Evolutionary conservation across 2,113 vertebrate genomes (phyloP).

Genomic region (Rhegmatorhina hoffmannsi): DNA sequence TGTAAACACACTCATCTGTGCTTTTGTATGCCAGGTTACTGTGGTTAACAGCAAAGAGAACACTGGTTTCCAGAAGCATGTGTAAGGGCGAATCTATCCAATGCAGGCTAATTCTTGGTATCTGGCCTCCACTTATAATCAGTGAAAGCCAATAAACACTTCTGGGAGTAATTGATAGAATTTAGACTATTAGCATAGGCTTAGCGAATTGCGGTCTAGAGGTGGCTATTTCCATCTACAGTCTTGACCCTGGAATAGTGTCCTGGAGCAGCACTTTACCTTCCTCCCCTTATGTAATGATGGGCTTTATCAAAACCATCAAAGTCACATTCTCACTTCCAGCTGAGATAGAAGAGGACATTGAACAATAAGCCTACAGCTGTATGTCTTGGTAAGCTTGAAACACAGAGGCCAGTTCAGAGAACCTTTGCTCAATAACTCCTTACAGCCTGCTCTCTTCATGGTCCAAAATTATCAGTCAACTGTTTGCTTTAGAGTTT

Average conservation of each 20-base stretch:
- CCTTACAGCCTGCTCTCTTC: neutral
- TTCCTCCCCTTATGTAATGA: neutral
- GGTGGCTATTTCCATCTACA: neutral
- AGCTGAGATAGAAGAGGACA: neutral
- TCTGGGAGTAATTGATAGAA: neutral
- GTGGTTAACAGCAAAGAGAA: neutral
- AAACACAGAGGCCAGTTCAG: neutral
- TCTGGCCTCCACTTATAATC: neutral
- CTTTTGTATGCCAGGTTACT: neutral
- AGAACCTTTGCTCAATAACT: neutral
- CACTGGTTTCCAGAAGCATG: neutral
- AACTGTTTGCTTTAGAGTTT: neutral
- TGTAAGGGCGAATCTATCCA: neutral
- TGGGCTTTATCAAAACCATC: neutral
- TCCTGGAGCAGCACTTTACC: neutral
- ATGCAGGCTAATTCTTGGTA: neutral
- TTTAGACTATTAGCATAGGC: neutral
- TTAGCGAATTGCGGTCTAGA: neutral
- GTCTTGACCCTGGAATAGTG: neutral
- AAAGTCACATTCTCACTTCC: neutral
- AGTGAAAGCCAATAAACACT: neutral
- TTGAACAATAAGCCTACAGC: neutral
- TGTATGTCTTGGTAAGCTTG: neutral
- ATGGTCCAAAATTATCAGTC: conserved; percentile 10
- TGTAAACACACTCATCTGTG: neutral